Percentiles rank a stretch among this genome's conserved stretches.
These are phyloP conservation scores for Pomacea maculata DNA, from an alignment of 1,140 invertebrate species.

Conservation along the genomic window DNA sequence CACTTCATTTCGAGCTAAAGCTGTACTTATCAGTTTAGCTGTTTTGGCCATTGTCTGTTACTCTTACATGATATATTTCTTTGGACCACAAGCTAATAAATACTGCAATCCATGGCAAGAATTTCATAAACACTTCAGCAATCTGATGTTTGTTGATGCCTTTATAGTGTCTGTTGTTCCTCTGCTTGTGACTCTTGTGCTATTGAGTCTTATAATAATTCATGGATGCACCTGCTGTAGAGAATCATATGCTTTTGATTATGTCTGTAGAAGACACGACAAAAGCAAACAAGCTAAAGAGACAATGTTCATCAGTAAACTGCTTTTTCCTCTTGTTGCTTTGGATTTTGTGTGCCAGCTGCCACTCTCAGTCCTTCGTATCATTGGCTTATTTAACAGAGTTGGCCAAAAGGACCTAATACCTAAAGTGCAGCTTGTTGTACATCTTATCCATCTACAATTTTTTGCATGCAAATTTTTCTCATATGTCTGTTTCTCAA, in stretches of 20 bases:
- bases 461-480: constrained; percentile 17
- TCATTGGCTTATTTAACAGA: constrained; percentile 5
- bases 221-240: constrained; percentile 33
- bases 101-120: constrained; percentile 24
- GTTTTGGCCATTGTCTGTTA: constrained; percentile 41
- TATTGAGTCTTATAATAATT: constrained; percentile 32
- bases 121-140: constrained; percentile 25
- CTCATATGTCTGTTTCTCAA: constrained; percentile 5
- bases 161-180: constrained; percentile 40
- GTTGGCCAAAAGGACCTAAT: neutral
- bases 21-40: constrained; percentile 38
- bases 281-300: neutral
- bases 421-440: neutral
- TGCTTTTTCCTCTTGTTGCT: neutral
- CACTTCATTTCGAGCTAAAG: constrained; percentile 48
- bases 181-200: constrained; percentile 27
- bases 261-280: neutral
- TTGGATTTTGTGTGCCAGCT: constrained; percentile 7
- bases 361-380: constrained; percentile 1
- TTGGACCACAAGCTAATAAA: constrained; percentile 20
- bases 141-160: constrained; percentile 33
- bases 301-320: neutral
- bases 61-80: constrained; percentile 45
- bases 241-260: constrained; percentile 24
- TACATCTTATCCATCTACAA: neutral